Evolutionary conservation across 2,113 vertebrate genomes (phyloP).

Genomic region (Columba janthina): DNA sequence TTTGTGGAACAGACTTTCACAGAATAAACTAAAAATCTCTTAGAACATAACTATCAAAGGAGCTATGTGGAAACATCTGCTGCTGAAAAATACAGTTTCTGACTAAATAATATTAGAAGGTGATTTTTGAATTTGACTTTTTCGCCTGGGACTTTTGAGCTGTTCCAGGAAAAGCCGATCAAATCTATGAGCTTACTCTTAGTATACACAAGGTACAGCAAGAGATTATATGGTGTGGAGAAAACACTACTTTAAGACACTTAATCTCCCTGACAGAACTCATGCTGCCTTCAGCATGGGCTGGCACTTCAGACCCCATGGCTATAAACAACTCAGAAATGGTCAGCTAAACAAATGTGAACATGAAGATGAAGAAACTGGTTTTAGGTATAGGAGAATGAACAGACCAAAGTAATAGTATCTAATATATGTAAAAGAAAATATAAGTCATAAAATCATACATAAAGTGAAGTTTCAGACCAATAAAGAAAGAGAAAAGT

Average conservation of each 20-base stretch:
- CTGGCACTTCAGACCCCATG: not conserved
- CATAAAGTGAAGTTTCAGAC: not conserved
- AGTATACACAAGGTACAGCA: not conserved
- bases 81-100: not conserved
- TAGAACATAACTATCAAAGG: not conserved
- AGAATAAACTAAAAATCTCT: not conserved
- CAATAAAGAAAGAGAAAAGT: not conserved
- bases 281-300: not conserved
- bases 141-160: not conserved
- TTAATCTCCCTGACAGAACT: not conserved
- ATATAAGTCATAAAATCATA: not conserved
- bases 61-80: not conserved
- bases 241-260: not conserved
- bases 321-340: not conserved
- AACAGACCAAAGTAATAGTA: not conserved
- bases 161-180: not conserved
- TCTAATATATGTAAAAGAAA: not conserved
- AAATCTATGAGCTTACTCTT: not conserved
- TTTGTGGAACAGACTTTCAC: not conserved
- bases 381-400: not conserved
- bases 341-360: not conserved
- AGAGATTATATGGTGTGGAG: not conserved
- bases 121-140: not conserved
- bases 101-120: not conserved
- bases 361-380: not conserved